Evolutionary conservation across 2,797 vertebrate species (phyloP), one percentile per base, ranked within the genome.

Genomic region (Bradypus variegatus): DNA sequence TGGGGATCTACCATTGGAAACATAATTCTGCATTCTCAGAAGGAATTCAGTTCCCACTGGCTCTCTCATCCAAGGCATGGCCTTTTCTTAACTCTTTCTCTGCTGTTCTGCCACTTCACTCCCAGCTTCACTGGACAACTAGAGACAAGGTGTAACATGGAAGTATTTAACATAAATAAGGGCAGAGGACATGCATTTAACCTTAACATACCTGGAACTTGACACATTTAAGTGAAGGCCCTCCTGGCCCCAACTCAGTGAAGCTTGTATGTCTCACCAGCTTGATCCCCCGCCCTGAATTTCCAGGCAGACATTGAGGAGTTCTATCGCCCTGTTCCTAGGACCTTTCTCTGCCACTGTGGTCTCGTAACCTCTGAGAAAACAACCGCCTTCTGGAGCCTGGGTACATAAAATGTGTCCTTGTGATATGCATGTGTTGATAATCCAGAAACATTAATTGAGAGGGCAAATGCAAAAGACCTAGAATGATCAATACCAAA

Each of bases 341-440:
- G 79, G 87, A 79, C 53, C 36, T 95, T 89, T 38, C 53, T 94
- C 83, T 76, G 8, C 12, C 62, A 72, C 55, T 87, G 3, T 79
- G 82, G 38, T 90, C 73, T 96, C 29, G n/a, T 91, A 65, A 73
- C 64, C 78, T 80, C 83, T 84, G 58, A 73, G 83, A 64, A 90
- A 84, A 86, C 55, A 85, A 53, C 76, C 48, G 3, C 87, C 67
- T 92, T 91, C 81, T 62, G 53, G 82, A 93, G 58, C 62, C 62
- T 83, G 45, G 64, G 33, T 69, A 82, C 45, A n/a, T 72, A 92
- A 76, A 58, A 55, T 67, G 18, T 83, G 45, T 93, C 53, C 48
- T 92, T 83, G 14, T 50, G 60, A 88, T 48, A 75, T 23, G 6
- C 84, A 25, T 31, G 50, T 88, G 21, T 55, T 48, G 62, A 84